Conservation (phyloP, 1,140 invertebrate genomes). For the Philotrypesis tridentata region DNA sequence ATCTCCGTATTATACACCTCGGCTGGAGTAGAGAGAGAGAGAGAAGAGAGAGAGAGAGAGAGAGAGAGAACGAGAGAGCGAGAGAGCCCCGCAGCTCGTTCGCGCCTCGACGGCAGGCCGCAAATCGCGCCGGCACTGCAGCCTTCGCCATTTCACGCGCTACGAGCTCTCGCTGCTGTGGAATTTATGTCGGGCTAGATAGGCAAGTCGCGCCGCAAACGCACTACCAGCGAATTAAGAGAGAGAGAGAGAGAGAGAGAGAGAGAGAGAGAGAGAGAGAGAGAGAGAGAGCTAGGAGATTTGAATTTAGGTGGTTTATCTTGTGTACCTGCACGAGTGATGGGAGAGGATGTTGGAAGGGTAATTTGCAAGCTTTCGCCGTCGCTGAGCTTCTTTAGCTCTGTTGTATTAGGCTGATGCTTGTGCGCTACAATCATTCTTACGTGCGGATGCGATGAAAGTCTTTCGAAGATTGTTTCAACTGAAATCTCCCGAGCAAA, state of each 20-base stretch:
- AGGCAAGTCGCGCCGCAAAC: neutral
- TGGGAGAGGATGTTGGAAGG: neutral
- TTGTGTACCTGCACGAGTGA: neutral
- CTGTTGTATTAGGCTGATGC: neutral
- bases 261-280: neutral
- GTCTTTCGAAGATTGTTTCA: neutral
- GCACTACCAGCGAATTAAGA: slow-evolving; percentile 25
- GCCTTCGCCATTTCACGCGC: slow-evolving; percentile 36
- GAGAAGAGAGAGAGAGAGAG: too few relatives aligned
- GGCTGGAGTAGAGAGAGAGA: neutral
- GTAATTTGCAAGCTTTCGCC: neutral
- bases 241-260: neutral
- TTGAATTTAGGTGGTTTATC: slow-evolving; percentile 39
- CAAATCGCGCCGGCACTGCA: slow-evolving; percentile 4
- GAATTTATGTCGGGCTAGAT: slow-evolving; percentile 35
- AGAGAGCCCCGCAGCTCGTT: neutral
- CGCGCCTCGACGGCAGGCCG: neutral
- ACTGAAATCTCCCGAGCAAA: too few relatives aligned
- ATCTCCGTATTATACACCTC: neutral
- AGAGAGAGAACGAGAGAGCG: too few relatives aligned
- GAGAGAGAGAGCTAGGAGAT: neutral
- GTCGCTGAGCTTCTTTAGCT: neutral
- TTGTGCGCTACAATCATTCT: neutral
- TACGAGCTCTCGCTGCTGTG: neutral
- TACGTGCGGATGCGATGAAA: neutral